Conservation (phyloP, 2,888 invertebrate species). For the Conops quadrifasciatus region DNA sequence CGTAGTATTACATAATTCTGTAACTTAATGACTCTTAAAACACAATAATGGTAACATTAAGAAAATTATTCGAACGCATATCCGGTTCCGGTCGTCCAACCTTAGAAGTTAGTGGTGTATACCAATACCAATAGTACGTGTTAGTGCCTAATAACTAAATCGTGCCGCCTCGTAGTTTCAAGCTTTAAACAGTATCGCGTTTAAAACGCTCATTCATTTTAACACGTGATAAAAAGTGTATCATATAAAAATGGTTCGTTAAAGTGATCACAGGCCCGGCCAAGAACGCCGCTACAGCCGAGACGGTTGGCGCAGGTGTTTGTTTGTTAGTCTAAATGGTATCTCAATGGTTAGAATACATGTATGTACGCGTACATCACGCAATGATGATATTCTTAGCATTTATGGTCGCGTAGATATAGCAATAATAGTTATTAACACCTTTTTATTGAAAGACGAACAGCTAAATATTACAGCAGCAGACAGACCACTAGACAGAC, state of each 20-base stretch:
- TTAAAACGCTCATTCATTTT: slow-evolving; percentile 16
- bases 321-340: slow-evolving; percentile 7
- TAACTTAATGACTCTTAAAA: not conserved
- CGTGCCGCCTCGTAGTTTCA: slow-evolving; percentile 3
- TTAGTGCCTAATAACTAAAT: slow-evolving; percentile 23
- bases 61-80: slow-evolving; percentile 24
- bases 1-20: not conserved
- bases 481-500: slow-evolving; percentile 1
- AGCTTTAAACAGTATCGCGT: slow-evolving; percentile 21
- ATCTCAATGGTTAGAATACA: not conserved
- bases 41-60: not conserved
- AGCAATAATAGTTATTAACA: slow-evolving; percentile 21
- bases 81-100: slow-evolving; percentile 12
- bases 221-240: slow-evolving; percentile 17
- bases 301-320: not conserved
- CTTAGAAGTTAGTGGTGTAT: not conserved
- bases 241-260: slow-evolving; percentile 24
- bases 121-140: not conserved
- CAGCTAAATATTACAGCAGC: not conserved
- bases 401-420: too few relatives aligned
- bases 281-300: too few relatives aligned
- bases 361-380: slow-evolving; percentile 6
- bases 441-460: slow-evolving; percentile 11
- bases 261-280: slow-evolving; percentile 12
- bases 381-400: slow-evolving; percentile 6